phyloP scores from a whole-genome alignment of 2,888 invertebrate species.

The Thereva nobilitata region DNA sequence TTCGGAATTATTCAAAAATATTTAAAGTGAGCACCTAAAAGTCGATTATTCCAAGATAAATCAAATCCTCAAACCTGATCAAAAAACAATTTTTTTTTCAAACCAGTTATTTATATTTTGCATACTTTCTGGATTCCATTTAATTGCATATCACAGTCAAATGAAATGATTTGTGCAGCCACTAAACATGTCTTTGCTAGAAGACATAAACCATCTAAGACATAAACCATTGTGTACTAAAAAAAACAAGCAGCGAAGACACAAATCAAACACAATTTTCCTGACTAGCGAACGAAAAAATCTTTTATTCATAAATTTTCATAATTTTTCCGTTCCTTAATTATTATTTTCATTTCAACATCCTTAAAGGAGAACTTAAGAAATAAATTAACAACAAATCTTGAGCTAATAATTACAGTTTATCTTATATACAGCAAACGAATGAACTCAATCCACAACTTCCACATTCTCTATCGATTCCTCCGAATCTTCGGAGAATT shows the following conservation, averaged over 20 bases:
- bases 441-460: slow-evolving; percentile 52
- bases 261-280: background rate
- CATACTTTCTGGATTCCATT: too few species aligned
- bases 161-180: too few species aligned
- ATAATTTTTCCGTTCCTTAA: slow-evolving; percentile 4
- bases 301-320: slow-evolving; percentile 19
- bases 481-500: slow-evolving; percentile 45
- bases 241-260: background rate
- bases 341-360: background rate
- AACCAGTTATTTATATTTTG: too few species aligned
- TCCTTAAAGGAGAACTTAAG: slow-evolving; percentile 9
- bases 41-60: too few species aligned
- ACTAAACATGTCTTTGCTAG: too few species aligned
- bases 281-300: slow-evolving; percentile 26
- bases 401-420: slow-evolving; percentile 27
- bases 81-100: too few species aligned
- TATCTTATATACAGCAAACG: slow-evolving; percentile 10
- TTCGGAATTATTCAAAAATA: too few species aligned
- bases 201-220: too few species aligned
- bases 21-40: too few species aligned
- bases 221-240: too few species aligned
- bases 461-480: slow-evolving; percentile 54
- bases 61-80: too few species aligned
- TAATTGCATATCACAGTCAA: too few species aligned
- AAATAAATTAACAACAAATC: slow-evolving; percentile 31